phyloP scores from a whole-genome alignment of 2,797 vertebrate genomes.

The Ataeniobius toweri region DNA sequence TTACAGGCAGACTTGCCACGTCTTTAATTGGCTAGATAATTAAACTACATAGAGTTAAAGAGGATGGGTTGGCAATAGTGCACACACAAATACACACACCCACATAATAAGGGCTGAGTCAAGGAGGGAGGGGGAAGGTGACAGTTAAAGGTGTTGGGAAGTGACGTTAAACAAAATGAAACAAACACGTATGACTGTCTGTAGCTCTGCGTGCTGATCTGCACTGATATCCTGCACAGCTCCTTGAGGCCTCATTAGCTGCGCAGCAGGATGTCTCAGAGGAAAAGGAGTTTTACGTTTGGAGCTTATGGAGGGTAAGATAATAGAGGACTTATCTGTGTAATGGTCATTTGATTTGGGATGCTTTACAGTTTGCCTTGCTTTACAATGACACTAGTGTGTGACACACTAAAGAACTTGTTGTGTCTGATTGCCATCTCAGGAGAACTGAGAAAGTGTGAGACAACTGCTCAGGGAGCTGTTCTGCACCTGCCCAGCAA shows the following conservation, averaged over 20 bases:
- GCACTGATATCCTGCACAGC: conserved; percentile 15
- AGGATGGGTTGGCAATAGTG: conserved; percentile 35
- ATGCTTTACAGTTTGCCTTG: neutral
- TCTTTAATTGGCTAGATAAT: conserved; percentile 53
- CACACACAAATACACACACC: conserved; percentile 51
- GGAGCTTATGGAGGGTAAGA: conserved; percentile 84
- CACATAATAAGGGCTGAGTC: conserved; percentile 50
- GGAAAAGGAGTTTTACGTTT: conserved; percentile 82
- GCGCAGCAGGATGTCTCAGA: conserved; percentile 73
- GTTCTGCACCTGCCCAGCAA: conserved; percentile 36
- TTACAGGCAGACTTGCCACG: conserved; percentile 53
- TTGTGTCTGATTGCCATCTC: conserved; percentile 34
- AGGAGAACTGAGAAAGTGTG: conserved; percentile 20
- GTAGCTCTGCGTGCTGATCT: conserved; percentile 21
- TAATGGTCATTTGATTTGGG: conserved; percentile 5
- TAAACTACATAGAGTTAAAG: conserved; percentile 51
- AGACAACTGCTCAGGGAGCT: conserved; percentile 31
- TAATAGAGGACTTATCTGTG: conserved; percentile 23
- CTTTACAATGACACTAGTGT: neutral
- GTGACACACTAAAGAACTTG: conserved; percentile 32
- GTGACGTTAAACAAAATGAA: conserved; percentile 21
- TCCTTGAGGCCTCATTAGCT: conserved; percentile 39
- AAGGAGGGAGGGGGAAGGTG: conserved; percentile 39
- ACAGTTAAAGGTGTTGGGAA: conserved; percentile 31
- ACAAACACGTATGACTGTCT: conserved; percentile 15